phyloP scores from a whole-genome alignment of 2,888 invertebrate genomes.

The Trichogramma dendrolimi region DNA sequence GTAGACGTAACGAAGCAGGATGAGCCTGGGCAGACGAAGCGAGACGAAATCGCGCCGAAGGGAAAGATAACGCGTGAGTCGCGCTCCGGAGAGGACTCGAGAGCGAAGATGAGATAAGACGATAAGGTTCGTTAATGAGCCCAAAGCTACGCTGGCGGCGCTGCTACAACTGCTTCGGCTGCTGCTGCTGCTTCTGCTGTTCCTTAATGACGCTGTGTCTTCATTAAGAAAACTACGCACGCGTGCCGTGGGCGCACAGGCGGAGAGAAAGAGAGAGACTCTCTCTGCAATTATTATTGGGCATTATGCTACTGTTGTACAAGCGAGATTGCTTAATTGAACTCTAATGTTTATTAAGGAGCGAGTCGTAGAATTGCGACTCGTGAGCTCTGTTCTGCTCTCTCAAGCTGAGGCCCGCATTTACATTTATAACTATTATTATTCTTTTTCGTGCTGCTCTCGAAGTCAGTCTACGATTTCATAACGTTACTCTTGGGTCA shows the following conservation, averaged over 20 bases:
- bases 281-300: constrained; percentile 1
- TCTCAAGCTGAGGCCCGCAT: too few species aligned
- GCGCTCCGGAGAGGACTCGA: neutral
- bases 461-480: too few species aligned
- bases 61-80: constrained; percentile 4
- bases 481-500: too few species aligned
- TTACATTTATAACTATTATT: too few species aligned
- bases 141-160: constrained; percentile 2
- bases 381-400: too few species aligned
- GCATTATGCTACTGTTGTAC: too few species aligned
- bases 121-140: constrained; percentile 26
- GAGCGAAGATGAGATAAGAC: constrained; percentile 16
- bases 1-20: too few species aligned
- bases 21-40: constrained; percentile 3
- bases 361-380: too few species aligned
- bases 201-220: constrained; percentile 14
- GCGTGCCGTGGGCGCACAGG: neutral
- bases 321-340: constrained; percentile 10
- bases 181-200: neutral
- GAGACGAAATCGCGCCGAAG: constrained; percentile 6
- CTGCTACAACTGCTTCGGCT: too few species aligned
- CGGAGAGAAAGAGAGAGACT: too few species aligned
- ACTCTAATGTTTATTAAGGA: constrained; percentile 1
- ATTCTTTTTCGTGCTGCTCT: too few species aligned
- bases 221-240: constrained; percentile 17